A percentile compares a stretch with the other conserved stretches of the same genome.
Evolutionary conservation across 2,113 vertebrate species (phyloP).

Genomic region (Phoxinus phoxinus): DNA sequence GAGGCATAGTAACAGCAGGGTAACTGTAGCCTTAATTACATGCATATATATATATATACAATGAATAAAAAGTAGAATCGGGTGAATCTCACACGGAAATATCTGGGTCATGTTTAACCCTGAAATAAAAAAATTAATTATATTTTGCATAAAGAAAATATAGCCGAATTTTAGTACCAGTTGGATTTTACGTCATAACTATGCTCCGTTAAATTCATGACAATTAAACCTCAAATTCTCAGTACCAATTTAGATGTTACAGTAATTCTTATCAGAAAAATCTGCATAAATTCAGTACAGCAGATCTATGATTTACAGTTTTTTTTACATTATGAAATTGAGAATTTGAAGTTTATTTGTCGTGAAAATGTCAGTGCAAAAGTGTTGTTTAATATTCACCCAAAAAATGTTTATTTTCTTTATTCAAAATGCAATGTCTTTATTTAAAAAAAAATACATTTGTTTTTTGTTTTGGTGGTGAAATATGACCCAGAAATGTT

Average conservation of each 20-base stretch:
- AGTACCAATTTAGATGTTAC: not conserved
- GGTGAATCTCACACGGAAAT: not conserved
- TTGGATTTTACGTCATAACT: not conserved
- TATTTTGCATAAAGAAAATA: not conserved
- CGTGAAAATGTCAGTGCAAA: no score
- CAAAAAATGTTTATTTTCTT: no score
- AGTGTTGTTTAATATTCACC: no score
- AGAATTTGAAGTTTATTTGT: not conserved
- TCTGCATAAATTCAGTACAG: no score
- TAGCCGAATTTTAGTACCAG: not conserved
- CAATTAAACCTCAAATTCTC: not conserved
- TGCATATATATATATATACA: not conserved
- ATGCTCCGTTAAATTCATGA: not conserved
- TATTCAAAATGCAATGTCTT: no score
- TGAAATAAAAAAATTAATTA: not conserved
- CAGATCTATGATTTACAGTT: no score
- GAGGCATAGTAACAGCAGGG: not conserved
- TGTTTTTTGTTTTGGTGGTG: not conserved
- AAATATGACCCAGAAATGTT: not conserved
- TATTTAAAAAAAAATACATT: no score
- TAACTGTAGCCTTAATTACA: slow-evolving; percentile 30
- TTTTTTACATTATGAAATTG: not conserved
- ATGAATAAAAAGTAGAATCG: not conserved
- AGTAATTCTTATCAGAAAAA: not conserved
- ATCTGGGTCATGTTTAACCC: slow-evolving; percentile 6